A percentile compares a stretch with the other conserved stretches of the same genome.
Evolutionary conservation across 2,113 vertebrate species (phyloP).

Genomic region (Xiphophorus hellerii): DNA sequence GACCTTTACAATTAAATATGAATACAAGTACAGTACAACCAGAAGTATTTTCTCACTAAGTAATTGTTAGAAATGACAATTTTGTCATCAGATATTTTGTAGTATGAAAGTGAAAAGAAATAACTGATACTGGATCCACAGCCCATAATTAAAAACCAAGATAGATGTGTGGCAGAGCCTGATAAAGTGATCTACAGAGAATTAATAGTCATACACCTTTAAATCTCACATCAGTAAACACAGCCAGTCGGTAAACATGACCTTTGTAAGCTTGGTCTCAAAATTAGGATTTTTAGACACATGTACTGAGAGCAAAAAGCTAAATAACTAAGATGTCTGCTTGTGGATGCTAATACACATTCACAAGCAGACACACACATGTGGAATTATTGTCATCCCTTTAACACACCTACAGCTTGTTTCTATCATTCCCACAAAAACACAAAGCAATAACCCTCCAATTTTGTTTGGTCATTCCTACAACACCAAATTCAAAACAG

Average conservation of each 20-base stretch:
- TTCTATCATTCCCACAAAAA: conserved; percentile 41
- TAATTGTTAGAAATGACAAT: too few species aligned
- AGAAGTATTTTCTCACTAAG: too few species aligned
- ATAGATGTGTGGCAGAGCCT: background rate
- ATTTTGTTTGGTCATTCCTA: conserved; percentile 15
- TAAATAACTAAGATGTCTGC: too few species aligned
- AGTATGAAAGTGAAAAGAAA: background rate
- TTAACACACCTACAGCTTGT: background rate
- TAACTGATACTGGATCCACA: background rate
- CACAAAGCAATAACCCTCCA: conserved; percentile 21
- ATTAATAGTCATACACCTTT: background rate
- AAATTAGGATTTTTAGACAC: background rate
- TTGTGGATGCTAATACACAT: conserved; percentile 6
- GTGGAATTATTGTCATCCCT: background rate
- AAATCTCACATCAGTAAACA: background rate
- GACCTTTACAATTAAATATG: too few species aligned
- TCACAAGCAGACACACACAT: conserved; percentile 3
- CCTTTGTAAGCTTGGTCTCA: background rate
- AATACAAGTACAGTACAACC: background rate
- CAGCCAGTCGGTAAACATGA: background rate
- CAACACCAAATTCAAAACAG: conserved; percentile 14
- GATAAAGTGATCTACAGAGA: background rate
- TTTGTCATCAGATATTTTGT: background rate
- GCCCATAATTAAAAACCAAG: background rate
- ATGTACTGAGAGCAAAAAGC: too few species aligned